A percentile compares a stretch with the other conserved stretches of the same genome.
phyloP scores from a whole-genome alignment of 2,888 invertebrate species.

The Drosophila mimica region DNA sequence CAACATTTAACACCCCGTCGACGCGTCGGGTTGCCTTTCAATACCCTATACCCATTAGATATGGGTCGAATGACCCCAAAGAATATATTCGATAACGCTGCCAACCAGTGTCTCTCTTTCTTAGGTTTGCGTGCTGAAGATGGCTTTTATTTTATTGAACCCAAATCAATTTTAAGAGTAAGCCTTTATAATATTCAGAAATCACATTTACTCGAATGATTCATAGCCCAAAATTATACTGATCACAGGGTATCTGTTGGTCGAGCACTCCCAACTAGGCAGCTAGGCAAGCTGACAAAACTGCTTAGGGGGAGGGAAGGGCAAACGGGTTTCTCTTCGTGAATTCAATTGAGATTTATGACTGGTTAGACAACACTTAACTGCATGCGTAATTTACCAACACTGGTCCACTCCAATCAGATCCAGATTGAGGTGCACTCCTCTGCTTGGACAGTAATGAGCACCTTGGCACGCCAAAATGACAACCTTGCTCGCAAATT shows the following conservation, averaged over 20 bases:
- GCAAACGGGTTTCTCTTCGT: conserved; percentile 39
- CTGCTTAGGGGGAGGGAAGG: conserved; percentile 20
- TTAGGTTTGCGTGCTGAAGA: neutral
- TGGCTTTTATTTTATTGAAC: neutral
- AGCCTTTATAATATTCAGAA: neutral
- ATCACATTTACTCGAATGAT: neutral
- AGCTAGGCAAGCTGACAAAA: conserved; percentile 10
- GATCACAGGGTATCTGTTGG: neutral
- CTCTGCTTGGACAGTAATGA: conserved; percentile 57
- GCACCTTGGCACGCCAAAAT: conserved; percentile 72
- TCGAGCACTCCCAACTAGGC: neutral
- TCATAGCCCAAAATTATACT: too few species aligned
- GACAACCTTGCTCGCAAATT: conserved; percentile 76
- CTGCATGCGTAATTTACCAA: conserved; percentile 17
- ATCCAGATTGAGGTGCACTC: conserved; percentile 7
- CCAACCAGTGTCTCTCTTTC: neutral
- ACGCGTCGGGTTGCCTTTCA: conserved; percentile 5
- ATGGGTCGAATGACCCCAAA: neutral
- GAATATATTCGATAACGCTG: neutral
- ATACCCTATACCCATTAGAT: conserved; percentile 1
- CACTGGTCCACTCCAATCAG: conserved; percentile 25
- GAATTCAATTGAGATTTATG: conserved; percentile 69
- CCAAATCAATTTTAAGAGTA: neutral
- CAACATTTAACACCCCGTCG: conserved; percentile 65
- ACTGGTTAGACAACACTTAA: conserved; percentile 36